Percentiles rank a stretch among this genome's conserved stretches.
Conservation (phyloP, 2,113 vertebrate genomes). For the Globicephala melas region DNA sequence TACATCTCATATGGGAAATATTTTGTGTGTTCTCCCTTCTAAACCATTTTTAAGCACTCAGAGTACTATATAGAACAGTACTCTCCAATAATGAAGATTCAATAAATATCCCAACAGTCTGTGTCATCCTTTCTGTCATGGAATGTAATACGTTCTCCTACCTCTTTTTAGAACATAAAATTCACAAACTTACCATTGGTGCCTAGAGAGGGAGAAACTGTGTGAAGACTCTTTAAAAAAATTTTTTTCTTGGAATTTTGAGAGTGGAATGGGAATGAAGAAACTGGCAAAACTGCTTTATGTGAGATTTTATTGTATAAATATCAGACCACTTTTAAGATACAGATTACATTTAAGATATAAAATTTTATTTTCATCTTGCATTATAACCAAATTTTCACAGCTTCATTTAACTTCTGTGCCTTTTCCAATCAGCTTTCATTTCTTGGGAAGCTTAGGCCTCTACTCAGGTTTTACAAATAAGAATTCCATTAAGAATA, state of each 20-base stretch:
- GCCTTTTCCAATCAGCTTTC: not conserved
- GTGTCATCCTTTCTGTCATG: not conserved
- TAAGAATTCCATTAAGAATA: not conserved
- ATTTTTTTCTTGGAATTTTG: not conserved
- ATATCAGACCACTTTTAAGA: not conserved
- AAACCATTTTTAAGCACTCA: conserved; percentile 27
- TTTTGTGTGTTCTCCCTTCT: not conserved
- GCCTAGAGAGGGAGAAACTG: not conserved
- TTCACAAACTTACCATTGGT: not conserved
- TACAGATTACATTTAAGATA: not conserved
- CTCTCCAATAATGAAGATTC: not conserved
- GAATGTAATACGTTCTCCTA: not conserved
- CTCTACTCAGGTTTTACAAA: not conserved
- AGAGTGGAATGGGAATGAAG: not conserved
- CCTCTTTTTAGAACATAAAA: not conserved
- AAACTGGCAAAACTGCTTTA: not conserved
- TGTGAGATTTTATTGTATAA: not conserved
- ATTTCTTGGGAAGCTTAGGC: not conserved
- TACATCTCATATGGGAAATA: not conserved
- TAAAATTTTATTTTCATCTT: not conserved
- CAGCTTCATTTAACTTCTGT: not conserved
- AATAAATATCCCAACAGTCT: not conserved
- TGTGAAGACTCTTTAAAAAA: not conserved
- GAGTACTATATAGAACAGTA: not conserved
- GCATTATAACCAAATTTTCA: not conserved